These are phyloP conservation scores for Vimba vimba DNA, from an alignment of 2,113 vertebrate genomes.

Conservation along the genomic window DNA sequence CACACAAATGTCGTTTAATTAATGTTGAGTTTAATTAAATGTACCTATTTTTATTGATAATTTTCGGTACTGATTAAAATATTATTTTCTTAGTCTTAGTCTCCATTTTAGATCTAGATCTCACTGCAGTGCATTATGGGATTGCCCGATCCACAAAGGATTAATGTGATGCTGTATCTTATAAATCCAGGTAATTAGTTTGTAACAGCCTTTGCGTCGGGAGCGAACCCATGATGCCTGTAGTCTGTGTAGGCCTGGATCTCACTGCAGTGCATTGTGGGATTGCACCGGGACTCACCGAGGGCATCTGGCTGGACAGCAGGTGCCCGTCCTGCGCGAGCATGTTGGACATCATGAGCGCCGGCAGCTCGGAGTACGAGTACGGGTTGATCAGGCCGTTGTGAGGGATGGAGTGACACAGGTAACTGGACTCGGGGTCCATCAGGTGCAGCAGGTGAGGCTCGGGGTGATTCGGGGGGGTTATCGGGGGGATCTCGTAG, in stretches of 20 bases:
- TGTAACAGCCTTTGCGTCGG: background rate
- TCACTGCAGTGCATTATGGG: background rate
- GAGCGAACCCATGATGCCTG: background rate
- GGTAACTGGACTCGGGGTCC: constrained; percentile 93
- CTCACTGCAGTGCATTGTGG: no score
- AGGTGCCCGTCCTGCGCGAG: constrained; percentile 94
- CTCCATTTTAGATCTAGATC: background rate
- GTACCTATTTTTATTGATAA: background rate
- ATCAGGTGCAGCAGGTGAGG: constrained; percentile 93
- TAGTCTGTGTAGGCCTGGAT: no score
- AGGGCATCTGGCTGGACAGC: constrained; percentile 93
- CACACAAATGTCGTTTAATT: background rate
- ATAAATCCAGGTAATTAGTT: background rate
- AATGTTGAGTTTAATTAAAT: background rate
- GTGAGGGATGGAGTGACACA: constrained; percentile 92
- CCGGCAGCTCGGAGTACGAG: constrained; percentile 94
- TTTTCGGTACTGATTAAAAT: background rate
- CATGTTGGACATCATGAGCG: constrained; percentile 99
- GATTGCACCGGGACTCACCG: constrained; percentile 82
- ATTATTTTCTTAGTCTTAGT: no score
- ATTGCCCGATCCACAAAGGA: background rate
- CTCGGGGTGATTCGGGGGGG: constrained; percentile 94
- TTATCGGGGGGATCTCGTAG: constrained; percentile 98
- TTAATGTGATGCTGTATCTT: background rate
- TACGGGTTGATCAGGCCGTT: constrained; percentile 96